Evolutionary conservation across 2,888 invertebrate species (phyloP).

Genomic region (Toxonevra muliebris): DNA sequence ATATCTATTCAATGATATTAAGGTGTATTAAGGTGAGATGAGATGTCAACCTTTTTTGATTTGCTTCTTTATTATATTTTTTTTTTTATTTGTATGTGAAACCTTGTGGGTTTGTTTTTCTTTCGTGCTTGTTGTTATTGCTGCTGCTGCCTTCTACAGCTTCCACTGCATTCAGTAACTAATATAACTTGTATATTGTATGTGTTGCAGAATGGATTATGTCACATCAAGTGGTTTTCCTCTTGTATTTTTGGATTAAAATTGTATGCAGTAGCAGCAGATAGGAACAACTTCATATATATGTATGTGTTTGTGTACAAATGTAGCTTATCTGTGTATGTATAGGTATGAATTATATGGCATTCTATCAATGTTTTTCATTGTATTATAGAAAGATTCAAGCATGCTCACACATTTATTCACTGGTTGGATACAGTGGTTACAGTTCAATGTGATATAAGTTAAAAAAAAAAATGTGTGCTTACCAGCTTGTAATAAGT

Average conservation of each 20-base stretch:
- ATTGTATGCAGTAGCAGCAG: conserved; percentile 27
- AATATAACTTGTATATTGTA: background rate
- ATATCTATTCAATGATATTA: background rate
- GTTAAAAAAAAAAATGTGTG: too few species aligned
- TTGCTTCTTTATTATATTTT: background rate
- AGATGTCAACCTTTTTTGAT: conserved; percentile 17
- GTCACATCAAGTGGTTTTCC: conserved; percentile 8
- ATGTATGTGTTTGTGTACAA: conserved; percentile 17
- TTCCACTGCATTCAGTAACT: too few species aligned
- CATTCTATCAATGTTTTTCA: background rate
- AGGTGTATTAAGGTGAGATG: conserved; percentile 5
- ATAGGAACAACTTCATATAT: conserved; percentile 1
- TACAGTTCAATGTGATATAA: too few species aligned
- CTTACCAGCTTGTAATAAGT: too few species aligned
- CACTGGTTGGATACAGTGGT: background rate
- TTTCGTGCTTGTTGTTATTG: background rate
- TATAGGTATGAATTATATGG: conserved; percentile 4
- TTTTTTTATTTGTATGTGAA: background rate
- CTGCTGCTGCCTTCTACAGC: too few species aligned
- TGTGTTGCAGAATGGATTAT: conserved; percentile 3
- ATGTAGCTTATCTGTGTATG: background rate
- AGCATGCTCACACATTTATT: background rate
- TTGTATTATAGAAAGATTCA: background rate
- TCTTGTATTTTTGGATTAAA: conserved; percentile 20
- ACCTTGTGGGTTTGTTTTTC: background rate